These are phyloP conservation scores for Sminthurinus aureus DNA, from an alignment of 2,888 invertebrate genomes.

Conservation along the genomic window DNA sequence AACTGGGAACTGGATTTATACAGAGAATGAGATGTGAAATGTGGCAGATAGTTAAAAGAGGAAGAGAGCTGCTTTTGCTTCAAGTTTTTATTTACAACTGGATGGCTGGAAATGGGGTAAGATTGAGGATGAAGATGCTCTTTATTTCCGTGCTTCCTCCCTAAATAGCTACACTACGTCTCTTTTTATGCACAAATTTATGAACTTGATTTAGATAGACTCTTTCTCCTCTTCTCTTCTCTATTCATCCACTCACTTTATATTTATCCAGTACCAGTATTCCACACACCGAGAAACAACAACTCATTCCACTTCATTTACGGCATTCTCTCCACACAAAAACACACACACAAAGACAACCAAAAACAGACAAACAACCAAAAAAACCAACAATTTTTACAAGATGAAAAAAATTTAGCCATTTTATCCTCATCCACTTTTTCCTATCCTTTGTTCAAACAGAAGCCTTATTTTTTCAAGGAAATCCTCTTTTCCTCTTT, in stretches of 20 bases:
- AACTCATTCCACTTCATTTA: slow-evolving; percentile 16
- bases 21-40: not conserved
- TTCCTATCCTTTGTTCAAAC: too few relatives aligned
- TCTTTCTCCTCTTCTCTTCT: not conserved
- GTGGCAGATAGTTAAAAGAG: slow-evolving; percentile 9
- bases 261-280: too few relatives aligned
- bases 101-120: not conserved
- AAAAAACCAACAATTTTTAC: not conserved
- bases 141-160: not conserved
- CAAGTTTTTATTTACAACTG: slow-evolving; percentile 1
- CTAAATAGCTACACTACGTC: not conserved
- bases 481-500: too few relatives aligned
- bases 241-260: too few relatives aligned
- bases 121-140: not conserved
- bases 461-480: too few relatives aligned
- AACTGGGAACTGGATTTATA: too few relatives aligned
- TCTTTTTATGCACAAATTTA: slow-evolving; percentile 14
- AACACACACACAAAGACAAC: not conserved
- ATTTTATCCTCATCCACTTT: too few relatives aligned
- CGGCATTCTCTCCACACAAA: not conserved
- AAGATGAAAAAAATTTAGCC: not conserved
- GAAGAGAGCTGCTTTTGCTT: not conserved
- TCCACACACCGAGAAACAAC: not conserved
- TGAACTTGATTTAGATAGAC: slow-evolving; percentile 8
- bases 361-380: not conserved